phyloP scores from a whole-genome alignment of 2,113 vertebrate genomes.

The mouse (Mus musculus) region DNA sequence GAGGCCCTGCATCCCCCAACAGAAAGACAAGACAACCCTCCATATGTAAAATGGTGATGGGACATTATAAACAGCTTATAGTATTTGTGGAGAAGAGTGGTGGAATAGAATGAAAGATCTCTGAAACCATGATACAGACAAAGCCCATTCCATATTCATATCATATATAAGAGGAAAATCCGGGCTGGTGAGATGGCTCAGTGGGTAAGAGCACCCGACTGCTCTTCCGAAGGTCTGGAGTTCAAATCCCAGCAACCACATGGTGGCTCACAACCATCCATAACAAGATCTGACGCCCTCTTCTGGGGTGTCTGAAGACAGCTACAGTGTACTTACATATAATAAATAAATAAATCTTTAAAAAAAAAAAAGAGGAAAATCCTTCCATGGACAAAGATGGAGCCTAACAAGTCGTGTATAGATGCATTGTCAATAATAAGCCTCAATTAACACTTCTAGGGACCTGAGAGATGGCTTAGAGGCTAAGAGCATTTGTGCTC shows the following conservation, averaged over 20 bases:
- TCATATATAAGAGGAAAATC: not conserved
- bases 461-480: not conserved
- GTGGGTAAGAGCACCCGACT: no score
- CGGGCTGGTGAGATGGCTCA: no score
- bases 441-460: not conserved
- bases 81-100: not conserved
- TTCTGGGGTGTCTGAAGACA: no score
- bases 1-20: not conserved
- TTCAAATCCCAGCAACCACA: no score
- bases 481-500: not conserved
- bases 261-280: no score
- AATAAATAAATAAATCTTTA: no score
- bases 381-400: not conserved
- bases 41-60: not conserved
- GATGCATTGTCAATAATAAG: not conserved
- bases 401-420: not conserved
- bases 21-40: not conserved
- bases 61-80: not conserved
- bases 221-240: no score
- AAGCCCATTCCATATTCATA: not conserved
- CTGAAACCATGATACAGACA: not conserved
- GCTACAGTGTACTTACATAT: no score
- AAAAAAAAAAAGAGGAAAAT: not conserved
- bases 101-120: not conserved
- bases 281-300: no score